Evolutionary conservation across 2,113 vertebrate species (phyloP), one percentile per base, ranked within the genome.

Genomic region (Syrrhaptes paradoxus): DNA sequence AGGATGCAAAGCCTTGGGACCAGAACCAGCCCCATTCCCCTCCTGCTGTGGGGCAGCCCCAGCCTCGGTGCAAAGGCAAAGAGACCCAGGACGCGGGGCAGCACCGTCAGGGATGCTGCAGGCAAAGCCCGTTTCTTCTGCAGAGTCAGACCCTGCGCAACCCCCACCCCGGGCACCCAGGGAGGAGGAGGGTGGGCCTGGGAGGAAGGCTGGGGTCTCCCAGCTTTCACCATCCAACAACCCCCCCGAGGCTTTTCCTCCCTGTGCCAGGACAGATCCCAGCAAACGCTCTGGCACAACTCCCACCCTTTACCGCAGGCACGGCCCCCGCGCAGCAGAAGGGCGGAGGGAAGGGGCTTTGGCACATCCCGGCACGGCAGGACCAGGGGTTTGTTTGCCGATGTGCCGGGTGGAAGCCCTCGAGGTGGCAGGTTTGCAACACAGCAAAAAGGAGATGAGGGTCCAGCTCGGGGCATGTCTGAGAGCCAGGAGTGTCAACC

Each of bases 331-430:
- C 2, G 51, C 34, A 25, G 26, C 13, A 24, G 45, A 18, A n/a
- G 3, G 0, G 0, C 1, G 68, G 18, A 18, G 38, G 61, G 8
- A 8, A 7, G 15, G 43, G 41, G 45, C 20, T 0, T 36, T 6
- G n/a, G 7, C 2, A 6, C 14, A 8, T 6, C 41, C 9, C 7
- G 0, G 21, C 1, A 0, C 3, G 24, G 41, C 41, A 41, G 21
- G 31, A 4, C 5, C 83, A 34, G 90, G 61, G 71, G 6, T 62
- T 28, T 28, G 61, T 48, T 32, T 70, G 78, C 34, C 0, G 2
- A 20, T 9, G 51, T 17, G 36, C 19, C 71, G 76, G 58, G 58
- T 41, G 21, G 45, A 36, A 93, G 74, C 54, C 49, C 78, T 62
- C 2, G 11, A 28, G 70, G 15, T 0, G 5, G n/a, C 38, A 26